Evolutionary conservation across 2,113 vertebrate genomes (phyloP).

Genomic region (Strix uralensis): DNA sequence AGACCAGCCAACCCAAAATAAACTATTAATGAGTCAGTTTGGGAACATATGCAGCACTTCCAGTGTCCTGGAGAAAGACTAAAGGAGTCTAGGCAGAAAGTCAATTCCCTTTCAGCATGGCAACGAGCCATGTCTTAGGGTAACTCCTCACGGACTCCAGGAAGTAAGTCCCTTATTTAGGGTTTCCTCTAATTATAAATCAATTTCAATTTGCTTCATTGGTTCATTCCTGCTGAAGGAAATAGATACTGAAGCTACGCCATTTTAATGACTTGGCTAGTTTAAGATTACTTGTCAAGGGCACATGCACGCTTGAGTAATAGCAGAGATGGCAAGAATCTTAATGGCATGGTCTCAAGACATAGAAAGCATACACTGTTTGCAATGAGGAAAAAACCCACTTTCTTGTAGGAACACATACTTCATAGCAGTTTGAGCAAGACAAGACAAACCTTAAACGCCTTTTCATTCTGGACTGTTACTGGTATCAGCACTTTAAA

Average conservation of each 20-base stretch:
- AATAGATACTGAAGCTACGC: background rate
- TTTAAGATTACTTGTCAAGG: background rate
- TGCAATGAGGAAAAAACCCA: background rate
- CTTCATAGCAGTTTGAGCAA: background rate
- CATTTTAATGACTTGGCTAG: background rate
- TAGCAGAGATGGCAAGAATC: background rate
- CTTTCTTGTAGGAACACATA: background rate
- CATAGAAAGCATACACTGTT: background rate
- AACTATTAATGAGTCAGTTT: background rate
- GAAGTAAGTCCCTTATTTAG: background rate
- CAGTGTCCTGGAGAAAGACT: background rate
- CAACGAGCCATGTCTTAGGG: background rate
- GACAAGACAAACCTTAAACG: background rate
- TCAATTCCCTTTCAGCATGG: background rate
- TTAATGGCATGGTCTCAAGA: background rate
- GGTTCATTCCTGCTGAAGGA: background rate
- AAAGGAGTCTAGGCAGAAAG: background rate
- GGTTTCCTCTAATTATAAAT: background rate
- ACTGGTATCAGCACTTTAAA: background rate
- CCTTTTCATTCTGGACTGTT: background rate
- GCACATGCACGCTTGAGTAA: background rate
- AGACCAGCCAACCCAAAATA: background rate
- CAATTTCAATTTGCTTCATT: background rate
- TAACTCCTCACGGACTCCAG: background rate
- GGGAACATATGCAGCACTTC: background rate